Conservation (phyloP, 2,888 invertebrate genomes). For the Latrodectus hesperus region DNA sequence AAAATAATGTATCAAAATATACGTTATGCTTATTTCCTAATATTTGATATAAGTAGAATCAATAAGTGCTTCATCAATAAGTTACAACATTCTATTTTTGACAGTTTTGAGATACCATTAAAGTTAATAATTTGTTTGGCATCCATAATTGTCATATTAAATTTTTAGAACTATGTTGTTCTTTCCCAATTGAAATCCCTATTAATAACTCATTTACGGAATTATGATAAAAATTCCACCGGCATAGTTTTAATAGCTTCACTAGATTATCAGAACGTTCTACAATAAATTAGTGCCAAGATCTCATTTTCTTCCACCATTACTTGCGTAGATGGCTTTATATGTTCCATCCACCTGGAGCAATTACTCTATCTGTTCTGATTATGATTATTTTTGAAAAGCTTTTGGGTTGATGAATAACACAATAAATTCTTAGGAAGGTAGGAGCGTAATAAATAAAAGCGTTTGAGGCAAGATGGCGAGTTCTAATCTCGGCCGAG, state of each 20-base stretch:
- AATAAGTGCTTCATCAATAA: no score
- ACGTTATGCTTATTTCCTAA: no score
- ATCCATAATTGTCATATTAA: no score
- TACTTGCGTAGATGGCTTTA: neutral
- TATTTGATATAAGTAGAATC: no score
- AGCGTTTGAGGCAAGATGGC: slow-evolving; percentile 22
- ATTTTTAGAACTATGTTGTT: no score
- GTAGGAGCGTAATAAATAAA: slow-evolving; percentile 27
- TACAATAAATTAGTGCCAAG: neutral
- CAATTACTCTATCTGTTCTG: slow-evolving; percentile 35
- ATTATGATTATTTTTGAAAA: slow-evolving; percentile 52
- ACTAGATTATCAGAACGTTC: slow-evolving; percentile 26
- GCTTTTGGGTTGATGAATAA: slow-evolving; percentile 55
- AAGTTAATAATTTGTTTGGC: no score
- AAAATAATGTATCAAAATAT: no score
- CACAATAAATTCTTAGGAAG: slow-evolving; percentile 39
- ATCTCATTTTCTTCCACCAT: slow-evolving; percentile 10
- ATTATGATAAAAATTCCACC: neutral
- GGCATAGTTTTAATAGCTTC: slow-evolving; percentile 9
- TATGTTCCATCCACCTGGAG: slow-evolving; percentile 20
- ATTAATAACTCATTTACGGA: neutral
- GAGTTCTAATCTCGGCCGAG: slow-evolving; percentile 48
- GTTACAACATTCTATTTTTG: no score
- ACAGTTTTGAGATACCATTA: no score
- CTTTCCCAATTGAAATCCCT: neutral